Percentiles rank a stretch among this genome's conserved stretches.
phyloP scores from a whole-genome alignment of 2,888 invertebrate genomes.

The Agriopis marginaria region DNA sequence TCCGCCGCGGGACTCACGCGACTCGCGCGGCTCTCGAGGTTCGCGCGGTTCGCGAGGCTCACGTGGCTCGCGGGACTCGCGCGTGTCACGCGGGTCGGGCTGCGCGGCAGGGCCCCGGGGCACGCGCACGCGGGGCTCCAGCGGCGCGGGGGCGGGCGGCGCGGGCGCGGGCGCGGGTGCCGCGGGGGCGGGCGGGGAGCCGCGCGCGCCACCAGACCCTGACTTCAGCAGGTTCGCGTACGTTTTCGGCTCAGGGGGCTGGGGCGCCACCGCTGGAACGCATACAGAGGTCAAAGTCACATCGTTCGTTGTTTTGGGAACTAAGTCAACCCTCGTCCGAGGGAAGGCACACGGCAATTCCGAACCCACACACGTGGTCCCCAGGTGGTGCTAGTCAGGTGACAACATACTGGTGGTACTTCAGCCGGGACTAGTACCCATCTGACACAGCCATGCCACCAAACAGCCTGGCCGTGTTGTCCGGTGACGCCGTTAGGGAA shows the following conservation, averaged over 20 bases:
- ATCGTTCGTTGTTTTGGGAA: too few species aligned
- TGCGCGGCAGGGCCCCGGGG: constrained; percentile 21
- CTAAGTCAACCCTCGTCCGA: too few species aligned
- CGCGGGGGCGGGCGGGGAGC: constrained; percentile 50
- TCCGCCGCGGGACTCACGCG: constrained; percentile 49
- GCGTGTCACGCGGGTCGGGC: constrained; percentile 40
- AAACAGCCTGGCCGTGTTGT: too few species aligned
- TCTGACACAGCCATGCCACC: too few species aligned
- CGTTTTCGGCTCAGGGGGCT: constrained; percentile 91
- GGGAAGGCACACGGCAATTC: too few species aligned
- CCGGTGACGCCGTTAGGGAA: too few species aligned
- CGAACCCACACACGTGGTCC: too few species aligned
- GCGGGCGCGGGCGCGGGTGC: constrained; percentile 36
- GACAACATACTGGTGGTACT: too few species aligned
- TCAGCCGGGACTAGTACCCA: too few species aligned
- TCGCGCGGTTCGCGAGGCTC: constrained; percentile 52
- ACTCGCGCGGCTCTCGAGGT: constrained; percentile 50
- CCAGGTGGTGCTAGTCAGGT: too few species aligned
- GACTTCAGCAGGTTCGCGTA: constrained; percentile 95
- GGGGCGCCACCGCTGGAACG: constrained; percentile 49
- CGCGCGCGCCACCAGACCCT: constrained; percentile 60
- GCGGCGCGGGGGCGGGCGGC: constrained; percentile 54
- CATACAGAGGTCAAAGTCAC: background rate
- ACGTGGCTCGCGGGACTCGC: constrained; percentile 44
- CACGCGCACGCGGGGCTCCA: constrained; percentile 40